Percentiles rank a stretch among this genome's conserved stretches.
Conservation (phyloP, 2,888 invertebrate species). For the Orthosia gothica region DNA sequence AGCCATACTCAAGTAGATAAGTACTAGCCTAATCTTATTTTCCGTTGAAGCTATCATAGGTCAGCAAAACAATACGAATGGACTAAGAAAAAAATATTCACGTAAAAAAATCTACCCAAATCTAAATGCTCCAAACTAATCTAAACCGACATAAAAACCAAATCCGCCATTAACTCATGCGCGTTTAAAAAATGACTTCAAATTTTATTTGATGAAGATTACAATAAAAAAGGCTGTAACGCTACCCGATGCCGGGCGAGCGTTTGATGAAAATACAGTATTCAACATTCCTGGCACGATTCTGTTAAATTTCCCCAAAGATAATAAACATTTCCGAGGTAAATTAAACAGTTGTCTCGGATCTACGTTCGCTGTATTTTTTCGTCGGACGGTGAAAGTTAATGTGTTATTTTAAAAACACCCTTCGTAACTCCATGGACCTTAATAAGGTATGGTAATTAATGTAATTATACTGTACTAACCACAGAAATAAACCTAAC, state of each 20-base stretch:
- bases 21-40: not conserved
- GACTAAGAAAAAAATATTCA: not conserved
- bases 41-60: not conserved
- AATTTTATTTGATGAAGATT: conserved; percentile 76
- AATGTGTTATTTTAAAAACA: conserved; percentile 65
- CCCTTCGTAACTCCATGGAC: conserved; percentile 33
- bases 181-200: conserved; percentile 65
- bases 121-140: conserved; percentile 6
- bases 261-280: conserved; percentile 80
- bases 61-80: not conserved
- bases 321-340: conserved; percentile 86
- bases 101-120: not conserved
- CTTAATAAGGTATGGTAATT: conserved; percentile 56
- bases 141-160: conserved; percentile 43
- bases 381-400: conserved; percentile 51
- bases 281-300: conserved; percentile 83
- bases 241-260: conserved; percentile 59
- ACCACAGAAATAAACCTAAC: no score
- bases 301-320: conserved; percentile 87
- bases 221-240: conserved; percentile 75
- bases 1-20: no score
- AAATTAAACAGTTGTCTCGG: conserved; percentile 86
- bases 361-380: conserved; percentile 61
- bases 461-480: conserved; percentile 60
- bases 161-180: conserved; percentile 53